A percentile compares a stretch with the other conserved stretches of the same genome.
Conservation (phyloP, 2,888 invertebrate genomes). For the Drosophila neutralis region DNA sequence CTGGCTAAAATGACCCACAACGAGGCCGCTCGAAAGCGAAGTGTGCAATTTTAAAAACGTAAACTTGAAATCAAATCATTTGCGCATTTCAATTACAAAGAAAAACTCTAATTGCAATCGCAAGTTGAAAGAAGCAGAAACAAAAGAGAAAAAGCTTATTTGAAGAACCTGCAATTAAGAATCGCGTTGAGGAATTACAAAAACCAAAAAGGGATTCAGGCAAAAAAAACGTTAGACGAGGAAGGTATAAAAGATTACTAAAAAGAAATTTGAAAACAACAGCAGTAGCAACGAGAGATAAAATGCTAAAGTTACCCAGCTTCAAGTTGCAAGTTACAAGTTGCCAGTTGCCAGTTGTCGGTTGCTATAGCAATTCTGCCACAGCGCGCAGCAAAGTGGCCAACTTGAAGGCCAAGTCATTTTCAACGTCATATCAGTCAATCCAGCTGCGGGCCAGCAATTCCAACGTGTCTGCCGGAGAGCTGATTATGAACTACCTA, state of each 20-base stretch:
- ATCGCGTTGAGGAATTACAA: constrained; percentile 20
- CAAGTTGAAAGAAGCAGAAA: not conserved
- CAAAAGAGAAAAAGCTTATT: constrained; percentile 13
- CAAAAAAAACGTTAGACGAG: not conserved
- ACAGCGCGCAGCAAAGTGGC: constrained; percentile 58
- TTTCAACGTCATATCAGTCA: constrained; percentile 49
- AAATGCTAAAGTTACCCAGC: constrained; percentile 50
- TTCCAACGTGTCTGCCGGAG: constrained; percentile 14
- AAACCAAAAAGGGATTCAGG: constrained; percentile 5
- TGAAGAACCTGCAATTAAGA: constrained; percentile 51
- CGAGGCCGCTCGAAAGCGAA: constrained; percentile 49
- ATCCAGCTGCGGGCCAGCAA: constrained; percentile 32
- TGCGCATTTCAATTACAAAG: constrained; percentile 55
- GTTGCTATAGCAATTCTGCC: constrained; percentile 70
- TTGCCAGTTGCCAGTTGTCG: constrained; percentile 7
- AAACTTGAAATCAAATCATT: constrained; percentile 58
- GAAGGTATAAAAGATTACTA: constrained; percentile 58
- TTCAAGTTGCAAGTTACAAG: constrained; percentile 13
- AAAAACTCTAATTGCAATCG: constrained; percentile 49
- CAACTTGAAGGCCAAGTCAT: constrained; percentile 42
- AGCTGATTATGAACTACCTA: constrained; percentile 7
- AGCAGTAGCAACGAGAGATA: constrained; percentile 44
- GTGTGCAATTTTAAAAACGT: constrained; percentile 34
- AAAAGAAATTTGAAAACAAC: constrained; percentile 76
- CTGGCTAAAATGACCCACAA: constrained; percentile 42